phyloP scores from a whole-genome alignment of 1,140 invertebrate species.

The Euura saliciscinereae region DNA sequence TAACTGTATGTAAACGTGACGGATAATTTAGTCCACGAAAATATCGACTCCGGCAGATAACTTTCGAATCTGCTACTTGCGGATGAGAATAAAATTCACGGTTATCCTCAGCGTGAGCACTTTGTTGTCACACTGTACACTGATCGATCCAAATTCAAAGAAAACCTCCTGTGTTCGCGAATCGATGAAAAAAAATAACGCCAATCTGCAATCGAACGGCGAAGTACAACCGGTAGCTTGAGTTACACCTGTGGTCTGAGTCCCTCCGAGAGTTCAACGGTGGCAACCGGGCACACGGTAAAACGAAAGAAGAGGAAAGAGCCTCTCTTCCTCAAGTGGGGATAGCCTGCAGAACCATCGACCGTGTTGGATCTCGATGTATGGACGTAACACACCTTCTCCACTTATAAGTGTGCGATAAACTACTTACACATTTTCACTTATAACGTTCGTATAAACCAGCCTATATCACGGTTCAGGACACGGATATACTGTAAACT shows the following conservation, averaged over 20 bases:
- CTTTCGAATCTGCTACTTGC: not conserved
- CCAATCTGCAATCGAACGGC: too few relatives aligned
- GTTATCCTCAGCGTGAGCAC: not conserved
- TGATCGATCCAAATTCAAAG: not conserved
- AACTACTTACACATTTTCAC: too few relatives aligned
- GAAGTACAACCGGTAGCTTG: not conserved
- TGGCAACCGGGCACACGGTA: not conserved
- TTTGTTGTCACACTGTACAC: not conserved
- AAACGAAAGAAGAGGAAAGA: constrained; percentile 7
- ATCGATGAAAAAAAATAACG: too few relatives aligned
- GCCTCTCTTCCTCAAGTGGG: not conserved
- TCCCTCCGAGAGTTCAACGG: not conserved
- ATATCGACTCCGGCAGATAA: not conserved
- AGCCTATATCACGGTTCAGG: too few relatives aligned
- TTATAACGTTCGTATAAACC: too few relatives aligned
- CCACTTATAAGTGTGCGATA: too few relatives aligned
- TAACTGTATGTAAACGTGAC: not conserved
- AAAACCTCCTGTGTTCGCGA: too few relatives aligned
- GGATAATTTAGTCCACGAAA: not conserved
- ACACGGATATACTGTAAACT: too few relatives aligned
- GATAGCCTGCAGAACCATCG: not conserved
- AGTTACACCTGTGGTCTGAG: constrained; percentile 6
- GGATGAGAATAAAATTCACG: not conserved
- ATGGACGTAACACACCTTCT: too few relatives aligned
- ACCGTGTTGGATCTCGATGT: not conserved